phyloP scores from a whole-genome alignment of 2,113 vertebrate genomes.

The Okapia johnstoni region DNA sequence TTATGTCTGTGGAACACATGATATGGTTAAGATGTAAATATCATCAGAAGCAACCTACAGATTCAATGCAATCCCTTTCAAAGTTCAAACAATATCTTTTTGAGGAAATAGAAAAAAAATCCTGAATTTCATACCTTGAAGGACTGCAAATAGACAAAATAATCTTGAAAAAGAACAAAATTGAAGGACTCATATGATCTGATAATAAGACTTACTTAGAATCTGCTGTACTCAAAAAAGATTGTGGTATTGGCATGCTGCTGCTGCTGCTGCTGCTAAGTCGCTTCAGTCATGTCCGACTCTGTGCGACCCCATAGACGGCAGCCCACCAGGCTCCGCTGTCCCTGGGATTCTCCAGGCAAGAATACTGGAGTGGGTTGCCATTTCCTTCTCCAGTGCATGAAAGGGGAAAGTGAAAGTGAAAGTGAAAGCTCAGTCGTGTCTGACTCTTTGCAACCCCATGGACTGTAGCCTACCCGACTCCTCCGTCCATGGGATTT shows the following conservation, averaged over 20 bases:
- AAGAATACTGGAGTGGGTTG: background rate
- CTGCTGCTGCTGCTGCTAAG: no score
- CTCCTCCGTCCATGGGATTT: no score
- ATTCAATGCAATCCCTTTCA: background rate
- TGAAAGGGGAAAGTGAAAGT: no score
- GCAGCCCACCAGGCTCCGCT: no score
- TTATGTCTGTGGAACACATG: background rate
- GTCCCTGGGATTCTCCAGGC: background rate
- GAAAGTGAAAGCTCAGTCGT: no score
- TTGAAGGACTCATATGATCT: background rate
- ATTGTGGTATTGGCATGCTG: background rate
- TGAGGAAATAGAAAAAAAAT: background rate
- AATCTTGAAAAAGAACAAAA: background rate
- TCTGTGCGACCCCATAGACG: no score
- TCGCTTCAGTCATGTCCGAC: no score
- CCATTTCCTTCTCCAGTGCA: background rate
- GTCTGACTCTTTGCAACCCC: no score
- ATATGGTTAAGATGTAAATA: background rate
- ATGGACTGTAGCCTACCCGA: no score
- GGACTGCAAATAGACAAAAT: background rate
- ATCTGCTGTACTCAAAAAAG: background rate
- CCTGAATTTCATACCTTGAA: background rate
- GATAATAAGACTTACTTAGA: background rate
- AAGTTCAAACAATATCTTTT: background rate
- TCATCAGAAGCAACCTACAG: background rate